A percentile compares a stretch with the other conserved stretches of the same genome.
These are phyloP conservation scores for Phaetusa simplex DNA, from an alignment of 2,113 vertebrate species.

Conservation along the genomic window DNA sequence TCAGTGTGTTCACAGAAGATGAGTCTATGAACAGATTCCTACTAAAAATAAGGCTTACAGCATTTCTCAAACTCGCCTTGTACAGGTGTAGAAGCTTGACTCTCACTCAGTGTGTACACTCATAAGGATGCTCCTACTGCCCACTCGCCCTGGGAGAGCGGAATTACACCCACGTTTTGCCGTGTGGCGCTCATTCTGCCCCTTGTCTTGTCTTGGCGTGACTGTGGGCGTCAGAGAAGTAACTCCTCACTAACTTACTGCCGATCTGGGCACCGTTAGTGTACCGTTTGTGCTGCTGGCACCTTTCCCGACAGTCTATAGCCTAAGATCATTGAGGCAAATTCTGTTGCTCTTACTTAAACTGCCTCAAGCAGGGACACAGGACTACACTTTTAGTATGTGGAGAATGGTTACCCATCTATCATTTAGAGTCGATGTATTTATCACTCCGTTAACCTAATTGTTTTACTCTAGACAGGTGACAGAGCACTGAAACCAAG, in stretches of 20 bases:
- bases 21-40: neutral
- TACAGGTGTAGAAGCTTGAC: neutral
- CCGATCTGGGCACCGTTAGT: neutral
- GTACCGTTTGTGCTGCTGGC: neutral
- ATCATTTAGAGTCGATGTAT: neutral
- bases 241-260: neutral
- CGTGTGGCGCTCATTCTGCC: neutral
- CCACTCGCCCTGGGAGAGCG: neutral
- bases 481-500: neutral
- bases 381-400: neutral
- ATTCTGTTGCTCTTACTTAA: neutral
- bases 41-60: neutral
- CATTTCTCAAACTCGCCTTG: neutral
- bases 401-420: neutral
- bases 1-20: neutral
- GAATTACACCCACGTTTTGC: neutral
- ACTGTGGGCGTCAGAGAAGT: neutral
- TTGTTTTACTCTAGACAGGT: neutral
- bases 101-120: neutral
- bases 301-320: neutral
- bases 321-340: neutral
- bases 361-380: neutral
- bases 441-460: neutral
- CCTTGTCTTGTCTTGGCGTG: neutral
- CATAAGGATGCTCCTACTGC: neutral